A percentile compares a stretch with the other conserved stretches of the same genome.
phyloP scores from a whole-genome alignment of 2,797 vertebrate genomes.

The Phalloptychus januarius region DNA sequence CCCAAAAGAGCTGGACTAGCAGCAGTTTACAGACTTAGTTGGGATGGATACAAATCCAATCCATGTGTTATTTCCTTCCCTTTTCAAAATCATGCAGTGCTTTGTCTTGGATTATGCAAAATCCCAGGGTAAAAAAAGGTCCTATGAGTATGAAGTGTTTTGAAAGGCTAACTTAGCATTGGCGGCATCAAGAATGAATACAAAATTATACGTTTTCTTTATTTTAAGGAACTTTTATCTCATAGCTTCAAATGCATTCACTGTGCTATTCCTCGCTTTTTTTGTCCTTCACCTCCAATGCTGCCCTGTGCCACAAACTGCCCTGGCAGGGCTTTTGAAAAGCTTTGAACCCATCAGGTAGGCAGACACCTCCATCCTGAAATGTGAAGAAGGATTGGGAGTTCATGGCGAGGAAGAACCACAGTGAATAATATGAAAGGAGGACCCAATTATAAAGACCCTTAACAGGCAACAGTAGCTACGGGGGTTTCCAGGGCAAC shows the following conservation, averaged over 20 bases:
- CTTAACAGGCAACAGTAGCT: slow-evolving; percentile 75
- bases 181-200: neutral
- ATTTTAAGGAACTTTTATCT: slow-evolving; percentile 9
- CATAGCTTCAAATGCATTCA: slow-evolving; percentile 22
- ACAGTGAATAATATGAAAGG: slow-evolving; percentile 77
- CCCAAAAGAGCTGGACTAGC: neutral
- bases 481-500: slow-evolving; percentile 78
- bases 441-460: slow-evolving; percentile 82
- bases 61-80: neutral
- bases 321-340: slow-evolving; percentile 51
- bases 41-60: neutral
- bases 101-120: neutral
- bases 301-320: slow-evolving; percentile 32
- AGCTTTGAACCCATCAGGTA: slow-evolving; percentile 79
- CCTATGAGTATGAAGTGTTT: neutral
- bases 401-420: slow-evolving; percentile 68
- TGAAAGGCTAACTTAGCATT: neutral
- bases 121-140: neutral
- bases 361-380: slow-evolving; percentile 67
- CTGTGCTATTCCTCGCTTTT: slow-evolving; percentile 35
- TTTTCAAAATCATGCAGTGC: neutral
- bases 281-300: slow-evolving; percentile 64
- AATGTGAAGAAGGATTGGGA: slow-evolving; percentile 54
- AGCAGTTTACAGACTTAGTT: neutral
- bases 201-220: neutral